These are phyloP conservation scores for Mantis religiosa DNA, from an alignment of 2,888 invertebrate genomes.

Conservation along the genomic window DNA sequence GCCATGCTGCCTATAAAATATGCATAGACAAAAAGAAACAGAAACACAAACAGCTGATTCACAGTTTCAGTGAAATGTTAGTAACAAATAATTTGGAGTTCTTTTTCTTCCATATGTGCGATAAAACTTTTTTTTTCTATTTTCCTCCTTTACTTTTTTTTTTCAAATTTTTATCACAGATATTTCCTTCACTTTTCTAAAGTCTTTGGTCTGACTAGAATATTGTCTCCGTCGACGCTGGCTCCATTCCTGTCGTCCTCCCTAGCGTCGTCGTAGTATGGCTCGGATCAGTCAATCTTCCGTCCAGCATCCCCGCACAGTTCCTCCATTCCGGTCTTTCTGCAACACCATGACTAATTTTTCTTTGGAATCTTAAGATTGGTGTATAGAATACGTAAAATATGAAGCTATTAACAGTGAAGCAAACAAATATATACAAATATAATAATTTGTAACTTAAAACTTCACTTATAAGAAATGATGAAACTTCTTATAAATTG, in stretches of 20 bases:
- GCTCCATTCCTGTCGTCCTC: conserved; percentile 3
- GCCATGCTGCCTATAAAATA: conserved; percentile 5
- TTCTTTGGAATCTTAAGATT: background rate
- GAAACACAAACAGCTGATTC: background rate
- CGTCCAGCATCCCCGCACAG: conserved; percentile 24
- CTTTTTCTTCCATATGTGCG: conserved; percentile 1
- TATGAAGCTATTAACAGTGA: too few species aligned
- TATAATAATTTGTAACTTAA: too few species aligned
- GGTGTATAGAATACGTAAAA: too few species aligned
- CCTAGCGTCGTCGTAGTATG: background rate
- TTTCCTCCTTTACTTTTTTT: background rate
- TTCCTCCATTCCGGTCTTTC: conserved; percentile 30
- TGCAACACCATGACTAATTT: conserved; percentile 9
- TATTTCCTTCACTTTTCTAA: conserved; percentile 23
- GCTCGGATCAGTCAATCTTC: conserved; percentile 27
- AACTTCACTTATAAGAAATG: too few species aligned
- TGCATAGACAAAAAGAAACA: background rate
- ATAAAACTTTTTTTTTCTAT: background rate
- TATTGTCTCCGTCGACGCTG: conserved; percentile 27
- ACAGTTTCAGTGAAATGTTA: background rate
- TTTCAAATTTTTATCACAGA: conserved; percentile 23
- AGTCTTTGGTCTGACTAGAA: conserved; percentile 33
- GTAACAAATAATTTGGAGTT: background rate
- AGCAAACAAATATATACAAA: too few species aligned
- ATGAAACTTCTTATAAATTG: too few species aligned